Evolutionary conservation across 2,888 invertebrate species (phyloP), one percentile per base, ranked within the genome.

Genomic region (Aethes cnicana): DNA sequence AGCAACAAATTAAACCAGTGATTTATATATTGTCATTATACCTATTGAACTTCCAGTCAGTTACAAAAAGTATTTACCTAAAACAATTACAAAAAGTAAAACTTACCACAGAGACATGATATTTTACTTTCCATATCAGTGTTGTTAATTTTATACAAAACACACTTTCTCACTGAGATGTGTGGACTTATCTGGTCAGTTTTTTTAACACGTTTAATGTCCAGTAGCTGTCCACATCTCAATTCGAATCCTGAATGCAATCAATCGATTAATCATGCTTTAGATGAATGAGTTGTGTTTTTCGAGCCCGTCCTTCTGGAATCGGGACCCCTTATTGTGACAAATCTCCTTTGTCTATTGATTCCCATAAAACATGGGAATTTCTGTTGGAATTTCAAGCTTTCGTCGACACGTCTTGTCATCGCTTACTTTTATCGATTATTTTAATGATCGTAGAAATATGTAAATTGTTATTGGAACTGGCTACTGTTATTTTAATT

Each of bases 221-320:
- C n/a, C n/a, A n/a, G n/a, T n/a, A n/a, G n/a, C n/a, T n/a, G n/a
- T n/a, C 30, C 32, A 50, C 49, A 39, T 54, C 44, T 39, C 16
- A 41, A 39, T 33, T n/a, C 12, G 32, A 55, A 58, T 55, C 58
- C 61, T 57, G 61, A 62, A 57, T 39, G 58, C 58, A 61, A 61
- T 63, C 67, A 66, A 71, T 71, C 72, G 64, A 77, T 79, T 77
- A 75, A 77, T 79, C 77, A 74, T 61, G 54, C 54, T 42, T 46
- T 57, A 50, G 43, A 54, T 37, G 50, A 49, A 52, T 17, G 36
- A 39, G 25, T 53, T 55, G 59, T 54, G 33, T 39, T 52, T 49
- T 78, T 74, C 66, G 58, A 47, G 75, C 70, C 77, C 78, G 57
- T 63, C 56, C 63, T 63, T 43, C 61, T 60, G 65, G 65, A 68